phyloP scores from a whole-genome alignment of 2,888 invertebrate species.

The Xanthorhoe spadicearia region DNA sequence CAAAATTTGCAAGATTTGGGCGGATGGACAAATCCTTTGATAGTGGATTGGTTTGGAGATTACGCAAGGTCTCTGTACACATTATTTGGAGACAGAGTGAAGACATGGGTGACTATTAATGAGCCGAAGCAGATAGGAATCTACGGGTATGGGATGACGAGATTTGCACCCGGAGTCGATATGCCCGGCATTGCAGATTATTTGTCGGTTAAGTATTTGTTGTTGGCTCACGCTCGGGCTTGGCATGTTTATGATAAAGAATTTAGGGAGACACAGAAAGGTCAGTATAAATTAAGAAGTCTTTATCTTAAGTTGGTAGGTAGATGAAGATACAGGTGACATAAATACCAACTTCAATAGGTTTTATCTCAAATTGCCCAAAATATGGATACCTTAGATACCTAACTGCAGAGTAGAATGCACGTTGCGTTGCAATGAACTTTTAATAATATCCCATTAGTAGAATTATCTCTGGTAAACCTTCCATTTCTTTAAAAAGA shows the following conservation, averaged over 20 bases:
- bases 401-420: no score
- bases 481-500: no score
- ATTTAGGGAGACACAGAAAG: conserved; percentile 62
- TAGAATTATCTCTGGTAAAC: no score
- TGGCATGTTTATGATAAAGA: conserved; percentile 76
- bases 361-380: no score
- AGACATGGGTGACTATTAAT: conserved; percentile 86
- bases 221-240: conserved; percentile 84
- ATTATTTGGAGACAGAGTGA: conserved; percentile 79
- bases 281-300: conserved; percentile 42
- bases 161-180: conserved; percentile 68
- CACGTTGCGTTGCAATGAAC: no score
- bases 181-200: conserved; percentile 80
- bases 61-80: conserved; percentile 76
- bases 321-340: no score
- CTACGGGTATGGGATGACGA: conserved; percentile 73
- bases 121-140: conserved; percentile 78
- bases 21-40: conserved; percentile 80
- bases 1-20: conserved; percentile 83
- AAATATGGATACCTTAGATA: no score
- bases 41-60: conserved; percentile 78
- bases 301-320: background rate
- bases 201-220: conserved; percentile 76
- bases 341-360: no score
- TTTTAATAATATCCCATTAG: no score